Evolutionary conservation across 2,113 vertebrate genomes (phyloP).

Genomic region (Urocolius indicus): DNA sequence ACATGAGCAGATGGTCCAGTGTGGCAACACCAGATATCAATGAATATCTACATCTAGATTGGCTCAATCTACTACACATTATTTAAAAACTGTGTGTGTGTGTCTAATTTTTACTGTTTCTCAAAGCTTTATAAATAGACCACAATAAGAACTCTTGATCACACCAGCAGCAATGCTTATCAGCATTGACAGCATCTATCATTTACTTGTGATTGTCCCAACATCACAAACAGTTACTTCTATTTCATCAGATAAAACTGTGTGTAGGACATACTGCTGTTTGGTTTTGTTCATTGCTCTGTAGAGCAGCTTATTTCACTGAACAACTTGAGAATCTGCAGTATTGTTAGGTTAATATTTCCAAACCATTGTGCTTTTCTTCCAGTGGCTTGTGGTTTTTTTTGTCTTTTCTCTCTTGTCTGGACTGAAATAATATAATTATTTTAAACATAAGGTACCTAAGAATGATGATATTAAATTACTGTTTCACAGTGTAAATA

Average conservation of each 20-base stretch:
- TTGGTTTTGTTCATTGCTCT: neutral
- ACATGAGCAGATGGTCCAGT: conserved; percentile 31
- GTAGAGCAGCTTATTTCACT: neutral
- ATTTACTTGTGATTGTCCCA: neutral
- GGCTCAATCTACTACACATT: neutral
- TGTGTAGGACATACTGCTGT: neutral
- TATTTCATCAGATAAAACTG: neutral
- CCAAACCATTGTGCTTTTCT: neutral
- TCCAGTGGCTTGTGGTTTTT: neutral
- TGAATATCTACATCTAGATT: neutral
- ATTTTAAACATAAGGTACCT: neutral
- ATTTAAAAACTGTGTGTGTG: neutral
- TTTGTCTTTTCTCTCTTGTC: neutral
- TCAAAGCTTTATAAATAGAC: neutral
- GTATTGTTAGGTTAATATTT: neutral
- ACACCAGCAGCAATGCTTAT: neutral
- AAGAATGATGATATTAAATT: neutral
- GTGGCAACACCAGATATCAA: neutral
- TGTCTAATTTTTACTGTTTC: neutral
- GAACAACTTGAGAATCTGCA: neutral
- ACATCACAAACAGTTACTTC: neutral
- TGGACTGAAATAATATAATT: neutral
- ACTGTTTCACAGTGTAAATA: neutral
- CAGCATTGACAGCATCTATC: neutral
- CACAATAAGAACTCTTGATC: neutral